phyloP scores from a whole-genome alignment of 1,140 invertebrate genomes.

The Zeugodacus cucurbitae region DNA sequence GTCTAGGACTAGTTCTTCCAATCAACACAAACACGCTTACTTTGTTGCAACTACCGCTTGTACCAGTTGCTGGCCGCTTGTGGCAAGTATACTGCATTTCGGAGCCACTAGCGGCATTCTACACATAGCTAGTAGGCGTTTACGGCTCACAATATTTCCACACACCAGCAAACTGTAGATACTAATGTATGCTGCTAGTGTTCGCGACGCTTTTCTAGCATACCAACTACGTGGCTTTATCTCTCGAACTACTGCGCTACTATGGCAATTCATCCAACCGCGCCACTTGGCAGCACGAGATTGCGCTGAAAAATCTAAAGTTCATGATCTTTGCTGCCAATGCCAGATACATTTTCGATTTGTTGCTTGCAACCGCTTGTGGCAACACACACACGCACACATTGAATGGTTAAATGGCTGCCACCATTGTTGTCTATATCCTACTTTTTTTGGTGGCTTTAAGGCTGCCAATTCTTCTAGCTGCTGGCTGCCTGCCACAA shows the following conservation, averaged over 20 bases:
- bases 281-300: slow-evolving; percentile 27
- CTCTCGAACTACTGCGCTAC: not conserved
- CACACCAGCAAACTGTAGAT: not conserved
- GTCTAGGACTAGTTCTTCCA: not conserved
- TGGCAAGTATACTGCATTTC: not conserved
- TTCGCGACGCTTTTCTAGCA: not conserved
- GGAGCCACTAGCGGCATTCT: not conserved
- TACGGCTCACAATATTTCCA: slow-evolving; percentile 2
- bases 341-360: slow-evolving; percentile 40
- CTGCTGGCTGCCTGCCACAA: not conserved
- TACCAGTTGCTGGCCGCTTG: not conserved
- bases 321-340: slow-evolving; percentile 44
- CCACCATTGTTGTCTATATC: not conserved
- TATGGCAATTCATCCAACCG: not conserved
- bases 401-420: not conserved
- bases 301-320: slow-evolving; percentile 40
- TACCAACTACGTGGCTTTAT: not conserved
- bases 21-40: not conserved
- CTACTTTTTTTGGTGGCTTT: not conserved
- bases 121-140: not conserved
- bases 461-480: slow-evolving; percentile 22
- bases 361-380: not conserved
- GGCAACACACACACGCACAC: not conserved
- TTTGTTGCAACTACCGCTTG: not conserved
- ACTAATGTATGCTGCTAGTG: too few species aligned